Conservation (phyloP, 92 coral and sea anemone genomes). For the Actinernus sp. region DNA sequence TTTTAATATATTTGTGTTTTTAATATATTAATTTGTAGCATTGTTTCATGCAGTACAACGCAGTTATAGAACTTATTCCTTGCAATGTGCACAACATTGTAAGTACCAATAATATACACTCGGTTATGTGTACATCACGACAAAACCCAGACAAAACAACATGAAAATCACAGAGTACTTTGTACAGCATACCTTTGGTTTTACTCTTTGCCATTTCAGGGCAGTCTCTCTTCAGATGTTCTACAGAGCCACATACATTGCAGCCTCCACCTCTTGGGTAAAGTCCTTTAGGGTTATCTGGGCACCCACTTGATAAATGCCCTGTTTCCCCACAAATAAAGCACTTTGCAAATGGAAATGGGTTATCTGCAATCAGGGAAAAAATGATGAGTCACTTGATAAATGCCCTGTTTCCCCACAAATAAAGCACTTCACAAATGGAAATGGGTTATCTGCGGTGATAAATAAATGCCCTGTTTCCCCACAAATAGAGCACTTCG, state of each 20-base stretch:
- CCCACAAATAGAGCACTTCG: constrained; percentile 93
- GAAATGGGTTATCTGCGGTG: constrained; percentile 48
- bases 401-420: constrained; percentile 94
- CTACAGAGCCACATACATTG: constrained; percentile 93
- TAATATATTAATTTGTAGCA: too few relatives aligned
- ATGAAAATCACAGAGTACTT: background rate
- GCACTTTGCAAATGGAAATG: constrained; percentile 96
- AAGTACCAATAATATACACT: too few relatives aligned
- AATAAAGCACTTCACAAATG: constrained; percentile 96
- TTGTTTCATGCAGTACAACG: too few relatives aligned
- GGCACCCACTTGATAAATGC: constrained; percentile 85
- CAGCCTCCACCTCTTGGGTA: constrained; percentile 98
- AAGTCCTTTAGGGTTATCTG: constrained; percentile 98
- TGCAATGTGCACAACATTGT: too few relatives aligned
- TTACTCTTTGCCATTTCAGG: constrained; percentile 53
- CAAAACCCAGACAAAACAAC: too few relatives aligned
- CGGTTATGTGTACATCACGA: too few relatives aligned
- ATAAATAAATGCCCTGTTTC: constrained; percentile 81
- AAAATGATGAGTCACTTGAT: constrained; percentile 70
- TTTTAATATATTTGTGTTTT: too few relatives aligned
- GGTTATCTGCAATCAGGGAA: constrained; percentile 41
- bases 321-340: constrained; percentile 97
- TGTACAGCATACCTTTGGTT: constrained; percentile 15
- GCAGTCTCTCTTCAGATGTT: constrained; percentile 91
- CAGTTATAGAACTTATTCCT: too few relatives aligned